These are phyloP conservation scores for Cyprinella venusta DNA, from an alignment of 2,797 vertebrate species.

Conservation along the genomic window DNA sequence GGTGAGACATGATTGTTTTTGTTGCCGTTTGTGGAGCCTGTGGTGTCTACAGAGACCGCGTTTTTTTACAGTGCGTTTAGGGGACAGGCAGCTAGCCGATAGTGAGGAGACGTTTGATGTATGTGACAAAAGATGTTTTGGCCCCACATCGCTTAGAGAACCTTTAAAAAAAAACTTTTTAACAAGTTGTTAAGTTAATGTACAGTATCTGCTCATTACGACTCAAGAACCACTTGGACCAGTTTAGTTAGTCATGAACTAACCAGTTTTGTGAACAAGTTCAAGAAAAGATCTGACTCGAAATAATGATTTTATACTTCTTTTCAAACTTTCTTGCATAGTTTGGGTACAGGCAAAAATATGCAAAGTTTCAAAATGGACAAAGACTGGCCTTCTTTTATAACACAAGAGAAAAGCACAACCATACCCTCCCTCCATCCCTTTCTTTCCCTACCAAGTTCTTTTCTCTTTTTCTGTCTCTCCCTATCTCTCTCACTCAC, in stretches of 20 bases:
- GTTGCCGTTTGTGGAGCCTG: too few species aligned
- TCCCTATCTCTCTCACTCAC: neutral
- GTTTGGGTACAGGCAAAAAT: constrained; percentile 11
- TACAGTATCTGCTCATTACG: neutral
- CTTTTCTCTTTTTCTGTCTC: neutral
- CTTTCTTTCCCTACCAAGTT: constrained; percentile 12
- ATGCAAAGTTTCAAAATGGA: constrained; percentile 41
- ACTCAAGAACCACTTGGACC: neutral
- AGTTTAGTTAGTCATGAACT: neutral
- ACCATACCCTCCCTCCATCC: neutral
- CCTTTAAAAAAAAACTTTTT: too few species aligned
- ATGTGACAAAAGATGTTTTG: too few species aligned
- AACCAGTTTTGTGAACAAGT: neutral
- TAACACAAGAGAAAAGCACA: constrained; percentile 17
- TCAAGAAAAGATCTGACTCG: neutral
- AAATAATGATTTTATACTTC: neutral
- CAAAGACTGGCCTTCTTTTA: constrained; percentile 42
- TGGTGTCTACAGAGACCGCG: too few species aligned
- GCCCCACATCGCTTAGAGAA: too few species aligned
- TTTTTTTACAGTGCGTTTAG: too few species aligned
- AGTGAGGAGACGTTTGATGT: too few species aligned
- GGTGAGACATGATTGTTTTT: too few species aligned
- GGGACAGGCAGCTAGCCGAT: too few species aligned
- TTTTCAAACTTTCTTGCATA: neutral
- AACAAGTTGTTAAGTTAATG: neutral